Percentiles rank a stretch among this genome's conserved stretches.
These are phyloP conservation scores for Chrosomus eos DNA, from an alignment of 2,797 vertebrate species.

Conservation along the genomic window DNA sequence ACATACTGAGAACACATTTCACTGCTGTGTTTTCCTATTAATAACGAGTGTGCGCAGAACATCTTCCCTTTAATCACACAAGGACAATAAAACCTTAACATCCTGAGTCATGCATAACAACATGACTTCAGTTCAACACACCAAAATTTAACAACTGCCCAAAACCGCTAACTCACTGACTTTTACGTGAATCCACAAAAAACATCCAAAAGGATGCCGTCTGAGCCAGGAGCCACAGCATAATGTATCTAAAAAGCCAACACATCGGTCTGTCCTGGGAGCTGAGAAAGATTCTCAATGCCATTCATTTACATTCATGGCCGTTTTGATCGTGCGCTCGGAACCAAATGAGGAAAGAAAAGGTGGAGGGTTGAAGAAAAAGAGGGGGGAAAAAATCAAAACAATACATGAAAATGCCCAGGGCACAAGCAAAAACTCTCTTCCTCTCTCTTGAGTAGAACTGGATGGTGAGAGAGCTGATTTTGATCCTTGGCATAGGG, in stretches of 20 bases:
- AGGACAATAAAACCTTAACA: constrained; percentile 46
- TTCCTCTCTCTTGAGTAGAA: constrained; percentile 53
- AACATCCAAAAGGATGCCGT: constrained; percentile 18
- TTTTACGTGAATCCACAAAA: constrained; percentile 41
- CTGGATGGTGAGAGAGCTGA: constrained; percentile 62
- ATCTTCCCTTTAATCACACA: constrained; percentile 31
- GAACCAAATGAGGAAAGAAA: constrained; percentile 51
- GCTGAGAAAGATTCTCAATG: constrained; percentile 41
- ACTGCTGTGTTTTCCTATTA: constrained; percentile 9
- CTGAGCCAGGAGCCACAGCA: constrained; percentile 33
- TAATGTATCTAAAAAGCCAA: constrained; percentile 45
- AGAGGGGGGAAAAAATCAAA: not conserved
- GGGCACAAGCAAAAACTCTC: constrained; percentile 52
- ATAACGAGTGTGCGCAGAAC: constrained; percentile 6
- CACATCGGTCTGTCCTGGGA: constrained; percentile 25
- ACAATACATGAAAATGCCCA: constrained; percentile 52
- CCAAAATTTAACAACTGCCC: constrained; percentile 35
- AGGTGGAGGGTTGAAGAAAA: constrained; percentile 30
- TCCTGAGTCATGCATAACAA: constrained; percentile 35
- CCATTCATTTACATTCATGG: constrained; percentile 62
- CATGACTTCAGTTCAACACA: constrained; percentile 45
- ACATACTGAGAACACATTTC: constrained; percentile 19
- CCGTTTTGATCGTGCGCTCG: constrained; percentile 53
- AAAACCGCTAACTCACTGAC: constrained; percentile 37
- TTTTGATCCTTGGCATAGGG: constrained; percentile 62